phyloP scores from a whole-genome alignment of 2,797 vertebrate species.

The Enteromius anoplus region DNA sequence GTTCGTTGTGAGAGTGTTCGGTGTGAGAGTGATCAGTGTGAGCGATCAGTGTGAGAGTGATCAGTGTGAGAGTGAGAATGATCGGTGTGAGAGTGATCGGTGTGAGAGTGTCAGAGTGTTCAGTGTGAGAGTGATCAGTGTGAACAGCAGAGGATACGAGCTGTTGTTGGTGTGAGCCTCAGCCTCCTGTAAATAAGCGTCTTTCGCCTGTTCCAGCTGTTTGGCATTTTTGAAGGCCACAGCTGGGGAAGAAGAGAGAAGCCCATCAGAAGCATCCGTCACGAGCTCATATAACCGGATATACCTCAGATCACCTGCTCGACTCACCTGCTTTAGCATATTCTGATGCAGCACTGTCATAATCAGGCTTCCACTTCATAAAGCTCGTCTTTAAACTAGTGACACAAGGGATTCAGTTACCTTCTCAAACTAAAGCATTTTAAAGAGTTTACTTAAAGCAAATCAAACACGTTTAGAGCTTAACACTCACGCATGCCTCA shows the following conservation, averaged over 20 bases:
- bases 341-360: constrained; percentile 88
- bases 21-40: no score
- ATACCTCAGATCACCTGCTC: not conserved
- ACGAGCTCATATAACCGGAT: not conserved
- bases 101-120: accelerated
- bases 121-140: no score
- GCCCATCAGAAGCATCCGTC: not conserved
- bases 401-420: not conserved
- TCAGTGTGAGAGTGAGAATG: no score
- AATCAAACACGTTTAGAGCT: no score
- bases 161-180: constrained; percentile 83
- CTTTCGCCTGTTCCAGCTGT: constrained; percentile 87
- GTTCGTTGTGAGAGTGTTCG: no score
- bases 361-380: constrained; percentile 91
- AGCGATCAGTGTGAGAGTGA: no score
- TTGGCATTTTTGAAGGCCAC: constrained; percentile 91
- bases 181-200: constrained; percentile 85
- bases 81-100: no score
- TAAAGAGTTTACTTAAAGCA: no score
- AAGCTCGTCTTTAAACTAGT: constrained; percentile 86
- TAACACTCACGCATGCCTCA: no score
- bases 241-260: constrained; percentile 71
- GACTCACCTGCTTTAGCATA: constrained; percentile 86
- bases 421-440: no score
- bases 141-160: constrained; percentile 82